Evolutionary conservation across 2,888 invertebrate genomes (phyloP).

Genomic region (Amphipoea lucens): DNA sequence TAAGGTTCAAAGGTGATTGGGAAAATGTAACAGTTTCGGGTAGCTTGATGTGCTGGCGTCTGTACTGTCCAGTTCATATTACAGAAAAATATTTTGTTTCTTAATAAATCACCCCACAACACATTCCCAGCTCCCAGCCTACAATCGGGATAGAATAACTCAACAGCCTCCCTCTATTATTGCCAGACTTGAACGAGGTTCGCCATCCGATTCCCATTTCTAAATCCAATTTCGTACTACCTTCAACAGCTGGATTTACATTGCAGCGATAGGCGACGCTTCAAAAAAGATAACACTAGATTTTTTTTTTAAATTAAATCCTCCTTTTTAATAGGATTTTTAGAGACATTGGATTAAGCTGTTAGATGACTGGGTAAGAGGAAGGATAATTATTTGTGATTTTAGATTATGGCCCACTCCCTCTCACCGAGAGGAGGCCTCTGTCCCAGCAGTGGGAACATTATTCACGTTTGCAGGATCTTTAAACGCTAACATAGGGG

Average conservation of each 20-base stretch:
- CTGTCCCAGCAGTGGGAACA: too few species aligned
- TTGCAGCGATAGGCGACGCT: constrained; percentile 52
- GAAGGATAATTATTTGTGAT: neutral
- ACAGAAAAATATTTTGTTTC: neutral
- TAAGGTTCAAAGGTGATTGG: too few species aligned
- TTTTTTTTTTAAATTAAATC: constrained; percentile 58
- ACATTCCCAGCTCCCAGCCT: constrained; percentile 37
- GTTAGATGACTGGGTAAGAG: constrained; percentile 4
- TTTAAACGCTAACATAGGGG: too few species aligned
- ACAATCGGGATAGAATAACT: constrained; percentile 71
- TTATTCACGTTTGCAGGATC: too few species aligned
- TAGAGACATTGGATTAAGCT: constrained; percentile 16
- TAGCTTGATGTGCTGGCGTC: too few species aligned
- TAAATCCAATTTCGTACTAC: constrained; percentile 75
- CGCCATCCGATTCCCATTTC: constrained; percentile 78
- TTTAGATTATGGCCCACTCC: too few species aligned
- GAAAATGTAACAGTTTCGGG: too few species aligned
- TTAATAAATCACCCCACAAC: neutral
- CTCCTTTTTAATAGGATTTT: constrained; percentile 37
- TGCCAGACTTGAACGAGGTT: constrained; percentile 68
- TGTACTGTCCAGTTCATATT: neutral
- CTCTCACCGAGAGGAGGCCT: too few species aligned
- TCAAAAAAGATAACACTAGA: constrained; percentile 44
- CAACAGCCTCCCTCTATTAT: constrained; percentile 71
- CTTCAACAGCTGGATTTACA: constrained; percentile 72